Percentiles rank a stretch among this genome's conserved stretches.
phyloP scores from a whole-genome alignment of 2,797 vertebrate species.

The Rhinella marina region DNA sequence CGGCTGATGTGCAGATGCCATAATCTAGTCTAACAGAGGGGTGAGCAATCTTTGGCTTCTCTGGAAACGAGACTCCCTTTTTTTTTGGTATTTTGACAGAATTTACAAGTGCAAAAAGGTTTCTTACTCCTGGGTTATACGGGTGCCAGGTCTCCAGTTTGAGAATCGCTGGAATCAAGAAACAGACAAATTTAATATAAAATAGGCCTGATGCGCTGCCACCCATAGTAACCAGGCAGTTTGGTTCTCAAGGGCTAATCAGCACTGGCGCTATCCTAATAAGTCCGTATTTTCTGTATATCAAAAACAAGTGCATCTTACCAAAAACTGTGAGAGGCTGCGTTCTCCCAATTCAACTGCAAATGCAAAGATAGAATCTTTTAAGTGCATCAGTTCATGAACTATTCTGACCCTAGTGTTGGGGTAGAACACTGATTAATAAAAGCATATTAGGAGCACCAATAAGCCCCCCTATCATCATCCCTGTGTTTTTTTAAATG shows the following conservation, averaged over 20 bases:
- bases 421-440: constrained; percentile 73
- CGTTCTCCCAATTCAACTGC: constrained; percentile 65
- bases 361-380: constrained; percentile 73
- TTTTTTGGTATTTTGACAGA: constrained; percentile 31
- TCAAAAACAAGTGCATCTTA: constrained; percentile 81
- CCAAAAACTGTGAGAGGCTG: constrained; percentile 67
- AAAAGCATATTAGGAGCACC: constrained; percentile 65
- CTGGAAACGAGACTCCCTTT: background rate
- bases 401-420: constrained; percentile 71
- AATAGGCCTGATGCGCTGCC: background rate
- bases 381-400: constrained; percentile 58
- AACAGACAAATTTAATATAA: background rate
- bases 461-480: constrained; percentile 16
- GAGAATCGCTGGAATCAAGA: constrained; percentile 19
- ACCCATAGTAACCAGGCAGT: background rate
- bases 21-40: background rate
- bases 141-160: constrained; percentile 2
- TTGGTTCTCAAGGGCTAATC: background rate
- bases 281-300: constrained; percentile 10
- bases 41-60: constrained; percentile 6
- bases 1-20: background rate
- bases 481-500: background rate
- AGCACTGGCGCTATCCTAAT: background rate
- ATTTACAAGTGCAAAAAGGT: background rate
- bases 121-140: background rate